These are phyloP conservation scores for Drosophila hydei DNA, from an alignment of 1,140 invertebrate genomes.

Conservation along the genomic window DNA sequence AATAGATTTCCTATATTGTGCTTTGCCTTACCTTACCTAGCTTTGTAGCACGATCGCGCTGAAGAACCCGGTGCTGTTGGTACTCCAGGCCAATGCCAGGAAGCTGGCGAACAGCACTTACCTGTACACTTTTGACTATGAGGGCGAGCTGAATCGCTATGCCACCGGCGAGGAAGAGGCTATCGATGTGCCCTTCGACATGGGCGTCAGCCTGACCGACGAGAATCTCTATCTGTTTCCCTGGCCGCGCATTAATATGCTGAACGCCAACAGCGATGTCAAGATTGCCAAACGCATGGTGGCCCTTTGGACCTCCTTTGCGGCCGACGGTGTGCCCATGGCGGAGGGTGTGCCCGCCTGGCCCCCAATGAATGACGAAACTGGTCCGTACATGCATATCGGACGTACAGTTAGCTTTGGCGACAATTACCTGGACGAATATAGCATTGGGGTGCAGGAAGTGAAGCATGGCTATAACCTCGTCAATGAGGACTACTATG, in stretches of 20 bases:
- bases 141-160: slow-evolving; percentile 76
- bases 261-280: slow-evolving; percentile 70
- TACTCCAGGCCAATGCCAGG: slow-evolving; percentile 78
- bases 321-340: slow-evolving; percentile 59
- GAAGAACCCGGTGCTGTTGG: slow-evolving; percentile 78
- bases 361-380: slow-evolving; percentile 72
- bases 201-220: slow-evolving; percentile 79
- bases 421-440: slow-evolving; percentile 77
- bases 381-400: slow-evolving; percentile 77
- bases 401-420: slow-evolving; percentile 64
- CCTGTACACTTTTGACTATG: slow-evolving; percentile 78
- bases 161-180: slow-evolving; percentile 49
- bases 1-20: too few relatives aligned
- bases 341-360: slow-evolving; percentile 61
- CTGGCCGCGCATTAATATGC: slow-evolving; percentile 66
- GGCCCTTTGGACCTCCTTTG: slow-evolving; percentile 78
- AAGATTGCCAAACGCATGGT: slow-evolving; percentile 77
- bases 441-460: slow-evolving; percentile 66
- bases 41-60: slow-evolving; percentile 76
- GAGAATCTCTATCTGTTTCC: slow-evolving; percentile 84
- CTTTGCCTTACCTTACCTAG: slow-evolving; percentile 26
- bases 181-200: slow-evolving; percentile 70
- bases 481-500: slow-evolving; percentile 77
- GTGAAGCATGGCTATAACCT: slow-evolving; percentile 62
- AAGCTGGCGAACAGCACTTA: slow-evolving; percentile 76